phyloP scores from a whole-genome alignment of 2,888 invertebrate species.

The Phytoseiulus persimilis region DNA sequence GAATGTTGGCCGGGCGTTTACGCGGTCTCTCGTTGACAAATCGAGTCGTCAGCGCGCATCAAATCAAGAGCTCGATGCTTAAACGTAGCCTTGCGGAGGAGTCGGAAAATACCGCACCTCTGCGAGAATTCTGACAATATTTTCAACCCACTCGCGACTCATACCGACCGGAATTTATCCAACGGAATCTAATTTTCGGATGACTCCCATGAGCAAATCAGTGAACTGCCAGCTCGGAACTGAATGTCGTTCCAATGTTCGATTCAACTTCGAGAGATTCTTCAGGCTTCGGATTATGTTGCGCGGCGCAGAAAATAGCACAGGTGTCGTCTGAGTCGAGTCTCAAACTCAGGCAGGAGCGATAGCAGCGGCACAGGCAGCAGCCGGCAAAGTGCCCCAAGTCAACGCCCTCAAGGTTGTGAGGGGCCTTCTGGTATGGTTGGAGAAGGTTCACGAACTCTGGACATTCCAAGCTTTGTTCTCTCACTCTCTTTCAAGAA shows the following conservation, averaged over 20 bases:
- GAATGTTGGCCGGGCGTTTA: too few species aligned
- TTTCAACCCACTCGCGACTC: too few species aligned
- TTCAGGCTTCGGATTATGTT: background rate
- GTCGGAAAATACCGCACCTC: too few species aligned
- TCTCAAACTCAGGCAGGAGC: background rate
- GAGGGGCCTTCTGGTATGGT: background rate
- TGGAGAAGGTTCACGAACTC: background rate
- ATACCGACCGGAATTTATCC: too few species aligned
- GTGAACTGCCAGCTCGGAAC: background rate
- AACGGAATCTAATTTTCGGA: too few species aligned
- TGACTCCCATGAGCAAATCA: too few species aligned
- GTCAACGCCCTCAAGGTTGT: slow-evolving; percentile 5
- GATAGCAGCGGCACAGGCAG: background rate
- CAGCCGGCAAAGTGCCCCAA: slow-evolving; percentile 5
- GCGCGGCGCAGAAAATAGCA: background rate
- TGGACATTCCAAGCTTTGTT: background rate
- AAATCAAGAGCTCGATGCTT: too few species aligned
- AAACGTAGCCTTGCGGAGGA: too few species aligned
- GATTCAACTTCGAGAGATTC: background rate
- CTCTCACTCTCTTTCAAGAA: background rate
- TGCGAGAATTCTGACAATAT: too few species aligned
- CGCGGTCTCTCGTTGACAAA: too few species aligned
- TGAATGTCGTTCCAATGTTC: background rate
- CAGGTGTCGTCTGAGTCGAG: background rate
- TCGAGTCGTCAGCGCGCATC: too few species aligned